These are phyloP conservation scores for Myzus persicae DNA, from an alignment of 1,140 invertebrate genomes.

Conservation along the genomic window DNA sequence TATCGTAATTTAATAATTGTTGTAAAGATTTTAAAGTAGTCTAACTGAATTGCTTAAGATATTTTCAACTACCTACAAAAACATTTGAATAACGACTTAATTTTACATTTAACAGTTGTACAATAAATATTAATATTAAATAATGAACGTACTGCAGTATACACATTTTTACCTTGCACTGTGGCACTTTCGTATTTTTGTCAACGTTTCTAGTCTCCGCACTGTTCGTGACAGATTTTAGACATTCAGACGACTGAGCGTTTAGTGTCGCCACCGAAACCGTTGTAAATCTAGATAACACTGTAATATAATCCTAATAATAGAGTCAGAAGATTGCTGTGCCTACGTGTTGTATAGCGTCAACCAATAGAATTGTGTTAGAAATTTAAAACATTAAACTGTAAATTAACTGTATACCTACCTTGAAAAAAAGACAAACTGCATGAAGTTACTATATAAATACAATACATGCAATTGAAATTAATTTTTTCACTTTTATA, in stretches of 20 bases:
- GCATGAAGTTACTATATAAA: background rate
- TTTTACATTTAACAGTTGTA: background rate
- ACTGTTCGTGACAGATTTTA: background rate
- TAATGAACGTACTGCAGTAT: too few relatives aligned
- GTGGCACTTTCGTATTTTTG: background rate
- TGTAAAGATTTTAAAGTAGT: background rate
- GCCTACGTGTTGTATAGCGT: background rate
- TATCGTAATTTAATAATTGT: background rate
- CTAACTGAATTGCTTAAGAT: background rate
- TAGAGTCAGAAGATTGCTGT: background rate
- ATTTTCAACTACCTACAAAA: background rate
- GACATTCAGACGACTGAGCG: background rate
- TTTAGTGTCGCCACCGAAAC: constrained; percentile 13
- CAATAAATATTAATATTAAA: too few relatives aligned
- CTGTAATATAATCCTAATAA: background rate
- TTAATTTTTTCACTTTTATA: background rate
- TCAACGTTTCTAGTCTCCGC: background rate
- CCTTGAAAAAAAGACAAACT: background rate
- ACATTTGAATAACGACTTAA: background rate
- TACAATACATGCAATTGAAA: background rate
- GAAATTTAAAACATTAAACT: background rate
- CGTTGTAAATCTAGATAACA: constrained; percentile 6
- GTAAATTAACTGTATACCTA: background rate
- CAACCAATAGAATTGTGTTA: background rate
- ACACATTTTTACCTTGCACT: background rate